These are phyloP conservation scores for Siphamia tubifer DNA, from an alignment of 2,113 vertebrate genomes.

Conservation along the genomic window DNA sequence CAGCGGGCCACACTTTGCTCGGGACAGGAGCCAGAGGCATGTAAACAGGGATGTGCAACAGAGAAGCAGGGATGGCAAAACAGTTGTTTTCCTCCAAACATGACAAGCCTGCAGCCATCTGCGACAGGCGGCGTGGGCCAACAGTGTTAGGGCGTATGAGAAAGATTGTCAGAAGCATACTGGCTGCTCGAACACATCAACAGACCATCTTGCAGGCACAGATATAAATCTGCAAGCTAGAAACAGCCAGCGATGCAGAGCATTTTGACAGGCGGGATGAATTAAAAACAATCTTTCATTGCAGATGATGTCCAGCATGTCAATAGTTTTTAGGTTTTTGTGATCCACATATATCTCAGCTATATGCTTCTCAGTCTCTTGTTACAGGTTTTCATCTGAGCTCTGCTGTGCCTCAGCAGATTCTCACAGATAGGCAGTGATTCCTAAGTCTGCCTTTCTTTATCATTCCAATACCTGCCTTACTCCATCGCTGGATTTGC, in stretches of 20 bases:
- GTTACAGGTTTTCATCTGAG: background rate
- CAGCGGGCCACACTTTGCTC: constrained; percentile 27
- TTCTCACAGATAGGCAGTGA: background rate
- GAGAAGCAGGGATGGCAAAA: constrained; percentile 51
- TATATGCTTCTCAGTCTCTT: background rate
- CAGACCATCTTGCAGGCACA: constrained; percentile 26
- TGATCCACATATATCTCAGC: constrained; percentile 6
- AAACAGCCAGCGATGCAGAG: constrained; percentile 12
- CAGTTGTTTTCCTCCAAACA: constrained; percentile 65
- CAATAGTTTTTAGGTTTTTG: background rate
- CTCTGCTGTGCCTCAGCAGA: constrained; percentile 1
- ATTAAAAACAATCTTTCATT: constrained; percentile 26
- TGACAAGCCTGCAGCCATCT: constrained; percentile 54
- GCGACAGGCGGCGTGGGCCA: constrained; percentile 49
- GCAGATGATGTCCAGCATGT: background rate
- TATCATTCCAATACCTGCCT: constrained; percentile 28
- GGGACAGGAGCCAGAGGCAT: constrained; percentile 59
- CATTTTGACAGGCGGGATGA: constrained; percentile 10
- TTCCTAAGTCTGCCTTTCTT: background rate
- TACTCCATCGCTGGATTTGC: background rate
- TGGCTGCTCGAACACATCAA: constrained; percentile 40
- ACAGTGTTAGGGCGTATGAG: constrained; percentile 41
- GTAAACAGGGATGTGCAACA: constrained; percentile 56
- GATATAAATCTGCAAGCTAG: background rate
- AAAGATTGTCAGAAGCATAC: constrained; percentile 43